These are phyloP conservation scores for Oithona nana DNA, from an alignment of 2,888 invertebrate genomes.

Conservation along the genomic window DNA sequence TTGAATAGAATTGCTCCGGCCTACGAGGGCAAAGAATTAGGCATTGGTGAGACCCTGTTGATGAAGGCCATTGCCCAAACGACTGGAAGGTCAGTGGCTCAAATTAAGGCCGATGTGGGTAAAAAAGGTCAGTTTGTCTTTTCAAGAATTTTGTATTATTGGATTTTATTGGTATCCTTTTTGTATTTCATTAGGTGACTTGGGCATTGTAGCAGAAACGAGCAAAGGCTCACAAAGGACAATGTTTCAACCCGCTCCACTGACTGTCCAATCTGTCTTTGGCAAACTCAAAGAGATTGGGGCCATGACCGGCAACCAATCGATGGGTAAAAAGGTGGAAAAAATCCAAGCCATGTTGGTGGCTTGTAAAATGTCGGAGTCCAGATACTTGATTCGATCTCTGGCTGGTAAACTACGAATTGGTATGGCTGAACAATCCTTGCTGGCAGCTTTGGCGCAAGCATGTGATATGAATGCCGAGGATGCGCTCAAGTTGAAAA, in stretches of 20 bases:
- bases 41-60: slow-evolving; percentile 81
- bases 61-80: slow-evolving; percentile 84
- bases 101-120: slow-evolving; percentile 52
- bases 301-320: slow-evolving; percentile 53
- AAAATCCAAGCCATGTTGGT: slow-evolving; percentile 81
- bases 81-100: slow-evolving; percentile 62
- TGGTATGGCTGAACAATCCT: slow-evolving; percentile 89
- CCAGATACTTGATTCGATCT: slow-evolving; percentile 71
- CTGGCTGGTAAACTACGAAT: slow-evolving; percentile 83
- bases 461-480: slow-evolving; percentile 66
- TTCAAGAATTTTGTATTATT: no score
- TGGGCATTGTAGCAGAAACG: slow-evolving; percentile 73
- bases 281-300: slow-evolving; percentile 68
- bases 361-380: slow-evolving; percentile 69
- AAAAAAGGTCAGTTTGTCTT: no score
- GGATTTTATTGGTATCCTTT: no score
- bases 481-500: slow-evolving; percentile 57
- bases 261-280: slow-evolving; percentile 55
- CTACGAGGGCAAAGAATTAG: slow-evolving; percentile 47
- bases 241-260: slow-evolving; percentile 48
- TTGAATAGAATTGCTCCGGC: slow-evolving; percentile 45
- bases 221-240: slow-evolving; percentile 64
- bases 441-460: slow-evolving; percentile 68
- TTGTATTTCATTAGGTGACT: no score
- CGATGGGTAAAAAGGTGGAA: slow-evolving; percentile 60